phyloP scores from a whole-genome alignment of 1,140 invertebrate species.

The Drosophila rufa region DNA sequence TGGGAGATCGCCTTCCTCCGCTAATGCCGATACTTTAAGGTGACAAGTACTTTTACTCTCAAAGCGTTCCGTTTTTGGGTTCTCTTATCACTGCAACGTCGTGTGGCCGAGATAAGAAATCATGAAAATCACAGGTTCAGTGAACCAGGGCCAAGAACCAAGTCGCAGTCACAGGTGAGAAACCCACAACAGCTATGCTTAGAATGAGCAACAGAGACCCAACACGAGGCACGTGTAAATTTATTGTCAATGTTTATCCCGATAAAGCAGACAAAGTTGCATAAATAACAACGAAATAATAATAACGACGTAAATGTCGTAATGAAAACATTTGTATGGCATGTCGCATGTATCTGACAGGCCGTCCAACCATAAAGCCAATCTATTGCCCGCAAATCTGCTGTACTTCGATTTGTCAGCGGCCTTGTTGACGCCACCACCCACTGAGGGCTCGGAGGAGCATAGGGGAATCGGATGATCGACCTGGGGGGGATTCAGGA shows the following conservation, averaged over 20 bases:
- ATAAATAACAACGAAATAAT: slow-evolving; percentile 19
- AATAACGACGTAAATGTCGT: slow-evolving; percentile 37
- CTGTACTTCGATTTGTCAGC: slow-evolving; percentile 37
- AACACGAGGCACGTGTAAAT: slow-evolving; percentile 29
- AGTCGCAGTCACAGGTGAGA: slow-evolving; percentile 6
- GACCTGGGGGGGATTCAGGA: slow-evolving; percentile 4
- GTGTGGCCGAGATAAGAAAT: slow-evolving; percentile 25
- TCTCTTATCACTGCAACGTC: slow-evolving; percentile 24
- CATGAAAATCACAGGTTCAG: slow-evolving; percentile 30
- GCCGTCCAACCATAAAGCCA: slow-evolving; percentile 30
- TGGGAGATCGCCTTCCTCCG: not conserved
- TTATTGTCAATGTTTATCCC: slow-evolving; percentile 34
- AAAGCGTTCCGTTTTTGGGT: not conserved
- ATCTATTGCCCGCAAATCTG: slow-evolving; percentile 27
- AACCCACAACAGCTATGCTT: not conserved
- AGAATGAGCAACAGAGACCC: not conserved
- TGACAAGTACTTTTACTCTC: slow-evolving; percentile 12
- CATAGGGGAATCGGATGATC: slow-evolving; percentile 7
- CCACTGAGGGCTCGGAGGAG: not conserved
- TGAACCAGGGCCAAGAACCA: slow-evolving; percentile 28
- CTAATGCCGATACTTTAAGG: not conserved
- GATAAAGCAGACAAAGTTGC: slow-evolving; percentile 44
- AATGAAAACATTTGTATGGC: slow-evolving; percentile 66
- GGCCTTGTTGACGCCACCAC: slow-evolving; percentile 25
- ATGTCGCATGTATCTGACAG: slow-evolving; percentile 10